These are phyloP conservation scores for Prionailurus bengalensis DNA, from an alignment of 2,113 vertebrate genomes.

Conservation along the genomic window DNA sequence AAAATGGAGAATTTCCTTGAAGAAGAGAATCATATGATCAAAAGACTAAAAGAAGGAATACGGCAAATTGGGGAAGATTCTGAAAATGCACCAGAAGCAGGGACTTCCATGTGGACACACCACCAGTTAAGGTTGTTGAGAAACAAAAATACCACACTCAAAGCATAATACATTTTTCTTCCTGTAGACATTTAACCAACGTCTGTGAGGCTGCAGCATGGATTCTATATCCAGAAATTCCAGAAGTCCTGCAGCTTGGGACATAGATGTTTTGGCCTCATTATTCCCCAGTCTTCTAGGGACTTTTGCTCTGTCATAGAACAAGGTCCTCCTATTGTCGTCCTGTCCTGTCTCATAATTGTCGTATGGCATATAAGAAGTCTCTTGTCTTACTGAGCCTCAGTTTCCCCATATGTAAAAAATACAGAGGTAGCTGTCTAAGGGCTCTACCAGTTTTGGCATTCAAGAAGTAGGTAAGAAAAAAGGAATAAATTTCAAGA, in stretches of 20 bases:
- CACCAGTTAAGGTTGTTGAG: neutral
- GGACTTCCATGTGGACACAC: neutral
- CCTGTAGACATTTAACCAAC: rapidly evolving
- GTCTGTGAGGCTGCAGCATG: neutral
- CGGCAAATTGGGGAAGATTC: neutral
- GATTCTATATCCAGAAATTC: too few relatives aligned
- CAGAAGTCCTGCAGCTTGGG: neutral
- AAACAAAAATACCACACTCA: neutral
- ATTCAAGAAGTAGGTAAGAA: neutral
- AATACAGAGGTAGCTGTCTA: neutral
- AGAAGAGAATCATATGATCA: neutral
- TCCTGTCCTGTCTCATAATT: neutral
- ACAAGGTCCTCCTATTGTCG: rapidly evolving
- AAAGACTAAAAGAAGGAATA: neutral
- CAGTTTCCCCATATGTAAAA: neutral
- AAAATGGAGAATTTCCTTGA: neutral
- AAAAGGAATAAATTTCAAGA: neutral
- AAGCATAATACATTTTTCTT: neutral
- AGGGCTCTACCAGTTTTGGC: neutral
- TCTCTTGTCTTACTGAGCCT: neutral
- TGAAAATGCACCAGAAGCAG: neutral
- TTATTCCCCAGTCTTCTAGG: neutral
- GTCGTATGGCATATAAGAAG: neutral
- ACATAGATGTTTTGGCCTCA: neutral
- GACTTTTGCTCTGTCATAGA: neutral